Base-by-base conservation (phyloP, 1,140 invertebrate genomes). In the Achatina immaculata region DNA sequence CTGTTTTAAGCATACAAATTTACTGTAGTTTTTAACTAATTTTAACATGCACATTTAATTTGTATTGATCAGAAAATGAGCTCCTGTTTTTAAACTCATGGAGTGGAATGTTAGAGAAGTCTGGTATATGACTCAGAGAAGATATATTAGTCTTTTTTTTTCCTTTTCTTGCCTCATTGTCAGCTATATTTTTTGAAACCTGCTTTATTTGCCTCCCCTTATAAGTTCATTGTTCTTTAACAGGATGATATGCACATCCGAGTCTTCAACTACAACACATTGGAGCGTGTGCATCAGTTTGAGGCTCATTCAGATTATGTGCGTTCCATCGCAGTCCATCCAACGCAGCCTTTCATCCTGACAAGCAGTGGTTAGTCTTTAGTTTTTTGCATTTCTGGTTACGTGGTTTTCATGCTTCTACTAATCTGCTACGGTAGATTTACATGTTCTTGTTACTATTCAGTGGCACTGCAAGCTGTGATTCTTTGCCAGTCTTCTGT, bases 291-390 rank as follows among this genome's bases (percentile, higher is more conserved):
- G 0, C 97, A 99, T 90, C 94, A 96, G 14, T 99, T 98, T 91
- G 99, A 99, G 92, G 98, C 98, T 6, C 98, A 99, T 92, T 98
- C 97, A 16, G 98, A 99, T 92, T 99, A 99, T 92, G 94, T 99
- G 21, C 93, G 99, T 83, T 97, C 95, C 86, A 99, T 99, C 89
- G 96, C 95, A 19, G 95, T 99, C 16, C 99, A 99, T 93, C 98
- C 98, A 16, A 97, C 97, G 68, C 98, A 99, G 88, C 97, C 98
- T 0, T 98, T 97, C 90, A 95, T 99, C 83, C 92, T 99, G 9
- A 99, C 98, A 2, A 97, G 97, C 88, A 98, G 97, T 92, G 97
- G 97, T 98, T 92, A 91, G 94, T 86, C 65, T 16, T 34, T 43
- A 11, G 6, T 7, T 21, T n/a, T n/a, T n/a, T 68, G 34, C 34